Base-by-base conservation (phyloP, 2,113 vertebrate genomes). In the Taxidea taxus region DNA sequence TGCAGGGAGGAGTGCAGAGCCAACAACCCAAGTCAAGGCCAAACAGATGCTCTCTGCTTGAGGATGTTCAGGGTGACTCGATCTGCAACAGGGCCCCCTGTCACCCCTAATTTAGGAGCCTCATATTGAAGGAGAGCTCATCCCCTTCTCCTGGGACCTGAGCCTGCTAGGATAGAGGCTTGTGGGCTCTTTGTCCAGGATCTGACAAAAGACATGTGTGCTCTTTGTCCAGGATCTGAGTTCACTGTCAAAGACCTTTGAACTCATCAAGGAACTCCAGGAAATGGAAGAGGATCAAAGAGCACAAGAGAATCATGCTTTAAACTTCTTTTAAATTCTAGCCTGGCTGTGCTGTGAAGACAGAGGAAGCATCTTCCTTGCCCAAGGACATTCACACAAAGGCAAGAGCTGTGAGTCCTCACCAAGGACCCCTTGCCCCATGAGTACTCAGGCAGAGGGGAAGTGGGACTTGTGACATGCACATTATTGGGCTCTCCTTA, bases 11-110 rank as follows among this genome's bases (percentile, higher is more conserved):
- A 29, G 16, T 74, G 54, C 66, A 91, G 85, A 97, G 58, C 91
- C 94, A 96, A 82, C 54, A 96, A 94, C 44, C 51, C 95, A 97
- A 96, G 96, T 98, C 87, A 95, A 97, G 34, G 47, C 91, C 96
- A 97, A 77, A 56, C 4, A 86, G 51, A 81, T 96, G 90, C 60
- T 98, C 87, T 95, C 85, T 93, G 91, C 94, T 97, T 95, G 70
- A 89, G 95, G 75, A 44, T 98, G 93, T 66, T 97, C 66, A 84
- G 89, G 89, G 42, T 72, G 94, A 93, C 51, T 90, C 92, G 54
- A 90, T 96, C 34, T 75, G 95, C 94, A 96, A 37, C 83, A 56
- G 90, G 97, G 87, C 56, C 60, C 15, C 72, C 82, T 94, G 94
- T 96, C 66, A 90, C 44, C 34, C 60, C 85, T 92, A 60, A 87